A percentile compares a stretch with the other conserved stretches of the same genome.
These are phyloP conservation scores for Acleris literana DNA, from an alignment of 2,888 invertebrate genomes.

Conservation along the genomic window DNA sequence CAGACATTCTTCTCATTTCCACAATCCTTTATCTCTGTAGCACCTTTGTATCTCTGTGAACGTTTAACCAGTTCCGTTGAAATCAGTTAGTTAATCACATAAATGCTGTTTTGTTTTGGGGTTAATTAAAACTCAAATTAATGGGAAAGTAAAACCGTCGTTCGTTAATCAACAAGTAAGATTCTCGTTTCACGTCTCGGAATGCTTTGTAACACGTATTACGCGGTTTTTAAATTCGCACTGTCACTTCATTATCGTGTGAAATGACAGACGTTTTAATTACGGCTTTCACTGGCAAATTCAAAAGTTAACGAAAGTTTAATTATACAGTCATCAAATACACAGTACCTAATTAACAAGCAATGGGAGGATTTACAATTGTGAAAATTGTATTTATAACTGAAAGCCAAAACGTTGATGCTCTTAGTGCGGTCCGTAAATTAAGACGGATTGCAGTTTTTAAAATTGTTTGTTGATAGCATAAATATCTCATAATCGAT, in stretches of 20 bases:
- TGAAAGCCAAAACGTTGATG: neutral
- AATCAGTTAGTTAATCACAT: constrained; percentile 35
- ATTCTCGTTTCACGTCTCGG: constrained; percentile 64
- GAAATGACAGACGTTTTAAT: constrained; percentile 73
- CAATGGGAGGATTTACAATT: constrained; percentile 13
- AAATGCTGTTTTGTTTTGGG: constrained; percentile 46
- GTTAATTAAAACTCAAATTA: constrained; percentile 72
- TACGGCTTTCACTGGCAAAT: constrained; percentile 69
- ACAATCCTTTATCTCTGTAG: constrained; percentile 44
- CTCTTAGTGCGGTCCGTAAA: too few relatives aligned
- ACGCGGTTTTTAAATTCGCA: constrained; percentile 64
- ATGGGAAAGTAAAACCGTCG: constrained; percentile 59
- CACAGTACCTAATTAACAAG: constrained; percentile 18
- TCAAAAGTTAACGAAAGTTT: constrained; percentile 42
- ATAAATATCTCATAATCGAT: neutral
- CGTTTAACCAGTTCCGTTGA: constrained; percentile 26
- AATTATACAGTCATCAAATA: constrained; percentile 29
- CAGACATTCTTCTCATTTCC: constrained; percentile 51
- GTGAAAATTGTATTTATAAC: neutral
- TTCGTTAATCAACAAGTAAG: constrained; percentile 61
- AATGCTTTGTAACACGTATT: constrained; percentile 68
- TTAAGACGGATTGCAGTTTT: too few relatives aligned
- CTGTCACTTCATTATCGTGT: constrained; percentile 69
- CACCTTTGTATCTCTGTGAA: constrained; percentile 10
- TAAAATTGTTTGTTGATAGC: neutral